Conservation (phyloP, 2,888 invertebrate genomes). For the Agonopterix alstromeriana region DNA sequence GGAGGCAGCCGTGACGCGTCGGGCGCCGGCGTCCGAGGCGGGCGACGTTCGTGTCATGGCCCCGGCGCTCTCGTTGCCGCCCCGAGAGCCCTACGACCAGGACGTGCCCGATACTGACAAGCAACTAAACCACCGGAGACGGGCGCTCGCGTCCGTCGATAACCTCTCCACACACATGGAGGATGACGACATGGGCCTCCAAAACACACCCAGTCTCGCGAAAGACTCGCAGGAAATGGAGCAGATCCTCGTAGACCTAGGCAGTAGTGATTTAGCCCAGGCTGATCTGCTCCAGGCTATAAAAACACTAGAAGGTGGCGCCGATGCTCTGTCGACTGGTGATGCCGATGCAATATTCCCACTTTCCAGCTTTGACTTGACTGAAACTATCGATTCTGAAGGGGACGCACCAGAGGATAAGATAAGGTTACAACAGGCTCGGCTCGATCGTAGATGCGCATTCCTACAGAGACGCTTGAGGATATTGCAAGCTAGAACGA, state of each 20-base stretch:
- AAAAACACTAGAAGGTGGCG: constrained; percentile 81
- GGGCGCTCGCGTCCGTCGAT: constrained; percentile 70
- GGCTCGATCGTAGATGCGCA: constrained; percentile 82
- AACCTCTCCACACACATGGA: constrained; percentile 75
- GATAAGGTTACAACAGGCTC: constrained; percentile 72
- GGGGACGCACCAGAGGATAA: constrained; percentile 71
- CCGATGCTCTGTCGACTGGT: constrained; percentile 54
- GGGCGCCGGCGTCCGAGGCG: constrained; percentile 66
- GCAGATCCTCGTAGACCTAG: constrained; percentile 79
- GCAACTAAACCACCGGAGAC: constrained; percentile 42
- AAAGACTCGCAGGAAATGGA: constrained; percentile 81
- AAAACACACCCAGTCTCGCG: constrained; percentile 72
- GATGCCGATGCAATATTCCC: constrained; percentile 71
- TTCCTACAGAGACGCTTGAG: constrained; percentile 84
- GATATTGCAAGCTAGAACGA: constrained; percentile 84
- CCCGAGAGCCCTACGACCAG: constrained; percentile 50
- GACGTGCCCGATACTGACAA: constrained; percentile 39
- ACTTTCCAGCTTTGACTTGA: constrained; percentile 55
- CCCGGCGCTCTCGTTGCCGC: constrained; percentile 92
- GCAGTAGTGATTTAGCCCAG: constrained; percentile 75
- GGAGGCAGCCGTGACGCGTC: constrained; percentile 58
- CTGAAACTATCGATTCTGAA: constrained; percentile 72
- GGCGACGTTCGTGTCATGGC: constrained; percentile 88
- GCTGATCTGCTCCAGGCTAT: constrained; percentile 86
- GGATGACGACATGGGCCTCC: constrained; percentile 77